A percentile compares a stretch with the other conserved stretches of the same genome.
phyloP scores from a whole-genome alignment of 2,113 vertebrate species.

The Erinaceus europaeus region DNA sequence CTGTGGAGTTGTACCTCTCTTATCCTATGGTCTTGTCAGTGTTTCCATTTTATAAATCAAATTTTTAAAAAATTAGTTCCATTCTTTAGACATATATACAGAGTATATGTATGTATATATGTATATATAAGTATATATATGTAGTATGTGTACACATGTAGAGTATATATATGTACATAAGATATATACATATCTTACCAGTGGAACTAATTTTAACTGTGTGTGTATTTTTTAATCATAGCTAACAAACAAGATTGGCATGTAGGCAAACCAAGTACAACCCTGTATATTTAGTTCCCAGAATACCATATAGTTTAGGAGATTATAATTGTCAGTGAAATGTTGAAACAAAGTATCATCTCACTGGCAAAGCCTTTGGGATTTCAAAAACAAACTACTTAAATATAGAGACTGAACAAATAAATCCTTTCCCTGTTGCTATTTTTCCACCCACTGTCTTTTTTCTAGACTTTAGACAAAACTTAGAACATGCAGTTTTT shows the following conservation, averaged over 20 bases:
- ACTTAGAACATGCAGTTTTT: background rate
- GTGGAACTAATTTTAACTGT: too few species aligned
- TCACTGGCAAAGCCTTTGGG: background rate
- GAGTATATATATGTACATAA: too few species aligned
- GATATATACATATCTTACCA: too few species aligned
- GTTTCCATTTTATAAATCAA: too few species aligned
- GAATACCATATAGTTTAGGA: background rate
- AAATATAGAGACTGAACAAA: conserved; percentile 29
- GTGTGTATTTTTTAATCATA: background rate
- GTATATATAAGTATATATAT: too few species aligned
- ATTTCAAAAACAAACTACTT: conserved; percentile 54
- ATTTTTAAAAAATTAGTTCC: too few species aligned
- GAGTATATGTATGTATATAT: too few species aligned
- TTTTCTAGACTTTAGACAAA: background rate
- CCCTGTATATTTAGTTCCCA: background rate
- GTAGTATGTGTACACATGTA: too few species aligned
- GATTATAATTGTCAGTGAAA: conserved; percentile 40
- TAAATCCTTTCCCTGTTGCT: background rate
- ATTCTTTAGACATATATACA: too few species aligned
- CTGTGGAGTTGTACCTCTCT: too few species aligned
- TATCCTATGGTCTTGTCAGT: too few species aligned
- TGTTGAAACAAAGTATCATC: conserved; percentile 30
- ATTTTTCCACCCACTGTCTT: background rate
- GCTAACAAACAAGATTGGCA: background rate
- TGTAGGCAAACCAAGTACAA: conserved; percentile 5